Evolutionary conservation across 35 echinoderm and acorn worm species (phyloP).

Genomic region (Lytechinus variegatus): DNA sequence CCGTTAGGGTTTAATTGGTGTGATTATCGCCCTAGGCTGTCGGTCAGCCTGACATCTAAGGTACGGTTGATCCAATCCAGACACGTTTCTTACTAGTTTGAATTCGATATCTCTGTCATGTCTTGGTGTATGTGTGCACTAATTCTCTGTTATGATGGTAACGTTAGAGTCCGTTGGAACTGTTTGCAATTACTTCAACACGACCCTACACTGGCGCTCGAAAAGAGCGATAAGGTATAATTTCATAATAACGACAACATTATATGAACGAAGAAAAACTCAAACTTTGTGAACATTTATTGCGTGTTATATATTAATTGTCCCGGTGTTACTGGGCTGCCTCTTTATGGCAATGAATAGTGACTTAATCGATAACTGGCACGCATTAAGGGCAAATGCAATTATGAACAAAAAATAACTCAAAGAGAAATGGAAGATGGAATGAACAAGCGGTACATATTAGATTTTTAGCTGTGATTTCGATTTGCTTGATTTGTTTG

Average conservation of each 20-base stretch:
- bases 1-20: slow-evolving; percentile 45
- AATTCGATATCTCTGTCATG: not conserved
- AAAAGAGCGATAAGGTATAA: not conserved
- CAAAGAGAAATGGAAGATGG: too few relatives aligned
- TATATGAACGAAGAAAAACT: too few relatives aligned
- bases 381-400: too few relatives aligned
- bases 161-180: not conserved
- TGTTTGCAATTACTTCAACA: not conserved
- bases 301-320: too few relatives aligned
- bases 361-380: too few relatives aligned
- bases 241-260: too few relatives aligned
- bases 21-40: slow-evolving; percentile 44
- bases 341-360: not conserved
- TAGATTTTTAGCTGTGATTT: too few relatives aligned
- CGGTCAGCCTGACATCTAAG: slow-evolving; percentile 27
- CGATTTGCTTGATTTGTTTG: too few relatives aligned
- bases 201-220: not conserved
- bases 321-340: too few relatives aligned
- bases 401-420: too few relatives aligned
- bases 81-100: not conserved
- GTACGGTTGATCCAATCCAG: not conserved
- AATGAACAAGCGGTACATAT: too few relatives aligned
- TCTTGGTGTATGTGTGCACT: not conserved
- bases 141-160: not conserved
- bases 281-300: too few relatives aligned